Conservation (phyloP, 2,113 vertebrate species). For the Prunella himalayana region DNA sequence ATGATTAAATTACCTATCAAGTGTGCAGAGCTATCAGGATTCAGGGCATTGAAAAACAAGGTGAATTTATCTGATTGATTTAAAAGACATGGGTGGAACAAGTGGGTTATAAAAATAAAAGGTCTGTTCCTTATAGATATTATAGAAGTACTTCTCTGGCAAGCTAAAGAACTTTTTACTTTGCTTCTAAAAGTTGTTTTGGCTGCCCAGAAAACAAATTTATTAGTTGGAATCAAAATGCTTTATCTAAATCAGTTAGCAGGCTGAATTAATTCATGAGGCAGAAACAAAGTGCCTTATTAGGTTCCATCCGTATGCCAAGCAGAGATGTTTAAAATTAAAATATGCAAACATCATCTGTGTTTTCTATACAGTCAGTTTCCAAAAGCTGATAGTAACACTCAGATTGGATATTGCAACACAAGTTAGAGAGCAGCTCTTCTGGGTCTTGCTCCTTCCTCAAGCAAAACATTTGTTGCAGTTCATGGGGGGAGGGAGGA, state of each 20-base stretch:
- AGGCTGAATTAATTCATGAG: constrained; percentile 18
- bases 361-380: constrained; percentile 3
- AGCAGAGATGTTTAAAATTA: constrained; percentile 32
- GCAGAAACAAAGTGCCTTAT: constrained; percentile 5
- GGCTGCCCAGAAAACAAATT: not conserved
- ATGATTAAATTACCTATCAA: constrained; percentile 82
- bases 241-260: constrained; percentile 45
- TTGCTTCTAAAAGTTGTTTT: not conserved
- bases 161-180: not conserved
- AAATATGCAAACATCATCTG: constrained; percentile 34
- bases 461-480: constrained; percentile 10
- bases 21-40: constrained; percentile 79
- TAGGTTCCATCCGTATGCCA: constrained; percentile 8
- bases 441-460: constrained; percentile 16
- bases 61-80: constrained; percentile 82
- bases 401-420: constrained; percentile 52
- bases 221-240: constrained; percentile 3
- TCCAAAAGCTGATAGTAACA: constrained; percentile 47
- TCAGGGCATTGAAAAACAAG: constrained; percentile 73
- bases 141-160: not conserved
- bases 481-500: not conserved
- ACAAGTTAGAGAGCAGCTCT: not conserved
- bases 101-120: constrained; percentile 26
- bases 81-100: constrained; percentile 63
- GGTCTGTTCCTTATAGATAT: not conserved